Evolutionary conservation across 2,888 invertebrate genomes (phyloP), one percentile per base, ranked within the genome.

Genomic region (Steromphala cineraria): DNA sequence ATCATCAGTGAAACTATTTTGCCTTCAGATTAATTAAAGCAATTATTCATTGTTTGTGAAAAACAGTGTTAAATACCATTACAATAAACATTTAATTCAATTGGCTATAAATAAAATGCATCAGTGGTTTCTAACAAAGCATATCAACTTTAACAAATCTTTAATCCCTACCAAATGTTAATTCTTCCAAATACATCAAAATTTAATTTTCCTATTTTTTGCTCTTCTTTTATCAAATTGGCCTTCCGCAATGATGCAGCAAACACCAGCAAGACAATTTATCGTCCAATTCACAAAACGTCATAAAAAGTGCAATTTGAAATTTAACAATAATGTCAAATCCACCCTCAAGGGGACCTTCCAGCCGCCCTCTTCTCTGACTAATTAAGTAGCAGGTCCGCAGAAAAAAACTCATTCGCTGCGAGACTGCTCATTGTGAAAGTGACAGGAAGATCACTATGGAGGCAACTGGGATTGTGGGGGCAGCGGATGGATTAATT

Each of bases 251-350:
- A 24, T 62, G 62, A 24, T 28, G 28, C 62, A 28, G 28, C 62
- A 62, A 62, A 62, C 62, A 62, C 62, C 62, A 62, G 15, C 28
- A 28, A 15, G 13, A 21, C 62, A 62, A 28, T 62, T 24, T 24
- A 62, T 28, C 24, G 62, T 62, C 28, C 62, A 62, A 28, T 28
- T 62, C 62, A 62, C 24, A 62, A 28, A 28, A 28, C 62, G 13
- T 28, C 62, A 19, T 71, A 36, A 71, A 71, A 71, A 71, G n/a
- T 19, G 40, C 40, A 71, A 40, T 40, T 71, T 31, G 36, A 36
- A 36, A 36, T 36, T 71, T 71, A 40, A 71, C 71, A 71, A 40
- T 71, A 71, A 71, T 71, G 71, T 71, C n/a, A 19, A 71, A 71
- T 8, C 71, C 31, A 31, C 40, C 71, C 71, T 40, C 31, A 36